Evolutionary conservation across 2,113 vertebrate genomes (phyloP).

Genomic region (Urocolius indicus): DNA sequence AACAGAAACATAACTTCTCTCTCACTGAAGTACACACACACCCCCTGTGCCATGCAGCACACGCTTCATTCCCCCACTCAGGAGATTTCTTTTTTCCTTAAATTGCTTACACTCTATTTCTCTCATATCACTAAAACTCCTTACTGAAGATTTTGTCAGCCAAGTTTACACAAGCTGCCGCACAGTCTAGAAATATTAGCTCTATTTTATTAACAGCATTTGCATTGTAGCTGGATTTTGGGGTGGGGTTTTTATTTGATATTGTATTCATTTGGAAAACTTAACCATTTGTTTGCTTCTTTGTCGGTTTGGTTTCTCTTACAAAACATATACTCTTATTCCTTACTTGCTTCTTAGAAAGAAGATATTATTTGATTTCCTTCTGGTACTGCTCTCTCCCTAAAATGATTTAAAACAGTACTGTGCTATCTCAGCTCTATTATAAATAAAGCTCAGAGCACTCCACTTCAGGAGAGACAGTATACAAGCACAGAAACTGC

Average conservation of each 20-base stretch:
- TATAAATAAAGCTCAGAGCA: not conserved
- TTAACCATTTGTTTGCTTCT: not conserved
- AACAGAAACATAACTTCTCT: conserved; percentile 38
- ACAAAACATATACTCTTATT: not conserved
- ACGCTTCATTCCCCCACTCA: not conserved
- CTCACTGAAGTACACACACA: not conserved
- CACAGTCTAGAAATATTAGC: not conserved
- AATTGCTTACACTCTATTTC: not conserved
- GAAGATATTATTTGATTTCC: not conserved
- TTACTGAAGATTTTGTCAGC: not conserved
- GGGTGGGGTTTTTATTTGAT: not conserved
- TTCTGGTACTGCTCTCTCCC: not conserved
- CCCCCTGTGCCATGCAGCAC: not conserved
- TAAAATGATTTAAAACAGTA: not conserved
- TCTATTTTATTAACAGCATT: not conserved
- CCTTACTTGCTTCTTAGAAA: not conserved
- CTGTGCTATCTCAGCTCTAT: not conserved
- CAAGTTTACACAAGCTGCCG: not conserved
- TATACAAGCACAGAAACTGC: not conserved
- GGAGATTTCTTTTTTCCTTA: not conserved
- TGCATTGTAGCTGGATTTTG: not conserved
- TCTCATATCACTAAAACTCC: not conserved
- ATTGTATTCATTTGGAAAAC: not conserved
- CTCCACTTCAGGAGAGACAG: not conserved
- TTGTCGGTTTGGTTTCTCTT: not conserved